Evolutionary conservation across 2,797 vertebrate genomes (phyloP).

Genomic region (Nothura maculosa): DNA sequence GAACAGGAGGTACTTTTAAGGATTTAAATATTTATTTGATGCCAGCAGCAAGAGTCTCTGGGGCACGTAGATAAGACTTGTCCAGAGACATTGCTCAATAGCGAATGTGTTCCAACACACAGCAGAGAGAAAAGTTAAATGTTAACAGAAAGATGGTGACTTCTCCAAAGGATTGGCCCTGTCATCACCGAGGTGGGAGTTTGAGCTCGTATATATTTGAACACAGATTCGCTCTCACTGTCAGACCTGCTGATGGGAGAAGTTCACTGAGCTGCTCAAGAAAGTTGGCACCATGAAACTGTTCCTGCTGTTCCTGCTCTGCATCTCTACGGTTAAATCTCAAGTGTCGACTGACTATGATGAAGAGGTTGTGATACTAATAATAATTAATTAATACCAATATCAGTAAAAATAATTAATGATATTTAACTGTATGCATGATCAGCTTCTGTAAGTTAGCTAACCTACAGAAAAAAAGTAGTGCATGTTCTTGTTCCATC

Average conservation of each 20-base stretch:
- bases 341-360: slow-evolving; percentile 1
- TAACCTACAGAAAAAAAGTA: background rate
- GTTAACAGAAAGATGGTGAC: slow-evolving; percentile 76
- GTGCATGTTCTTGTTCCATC: background rate
- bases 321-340: slow-evolving; percentile 55
- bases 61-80: slow-evolving; percentile 70
- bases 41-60: slow-evolving; percentile 25
- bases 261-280: slow-evolving; percentile 39
- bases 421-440: background rate
- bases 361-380: slow-evolving; percentile 61
- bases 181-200: background rate
- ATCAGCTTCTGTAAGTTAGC: background rate
- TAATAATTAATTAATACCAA: background rate
- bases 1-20: slow-evolving; percentile 22
- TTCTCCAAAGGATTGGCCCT: slow-evolving; percentile 38
- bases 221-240: background rate
- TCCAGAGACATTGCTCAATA: slow-evolving; percentile 81
- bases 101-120: slow-evolving; percentile 44
- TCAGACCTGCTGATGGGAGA: slow-evolving; percentile 31
- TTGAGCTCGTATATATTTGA: slow-evolving; percentile 56
- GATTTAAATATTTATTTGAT: slow-evolving; percentile 26
- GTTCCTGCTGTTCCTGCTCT: slow-evolving; percentile 82
- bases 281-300: slow-evolving; percentile 79
- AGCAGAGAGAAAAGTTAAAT: slow-evolving; percentile 68
- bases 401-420: background rate